A percentile compares a stretch with the other conserved stretches of the same genome.
These are phyloP conservation scores for Peribatodes rhomboidaria DNA, from an alignment of 2,888 invertebrate species.

Conservation along the genomic window DNA sequence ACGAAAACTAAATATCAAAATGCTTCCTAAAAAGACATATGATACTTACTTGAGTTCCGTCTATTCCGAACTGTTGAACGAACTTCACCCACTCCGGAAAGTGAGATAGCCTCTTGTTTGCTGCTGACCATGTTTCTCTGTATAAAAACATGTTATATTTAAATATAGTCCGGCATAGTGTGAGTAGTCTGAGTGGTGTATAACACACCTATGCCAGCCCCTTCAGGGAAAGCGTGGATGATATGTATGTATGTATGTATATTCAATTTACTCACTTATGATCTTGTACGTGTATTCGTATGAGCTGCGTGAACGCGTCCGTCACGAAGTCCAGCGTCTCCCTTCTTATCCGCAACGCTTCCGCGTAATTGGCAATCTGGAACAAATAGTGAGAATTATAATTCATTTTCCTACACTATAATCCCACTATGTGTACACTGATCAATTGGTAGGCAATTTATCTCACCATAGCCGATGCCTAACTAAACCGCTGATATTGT, in stretches of 20 bases:
- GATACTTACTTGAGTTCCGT: conserved; percentile 88
- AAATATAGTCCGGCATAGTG: no score
- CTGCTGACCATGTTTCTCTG: conserved; percentile 95
- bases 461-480: no score
- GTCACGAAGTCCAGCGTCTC: conserved; percentile 96
- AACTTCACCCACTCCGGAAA: conserved; percentile 96
- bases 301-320: conserved; percentile 95
- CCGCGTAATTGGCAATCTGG: conserved; percentile 87
- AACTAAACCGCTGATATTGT: no score
- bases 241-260: background rate
- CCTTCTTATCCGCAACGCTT: conserved; percentile 94
- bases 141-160: conserved; percentile 50
- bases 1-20: no score
- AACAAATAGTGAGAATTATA: conserved; percentile 5
- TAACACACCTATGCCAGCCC: no score
- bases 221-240: no score
- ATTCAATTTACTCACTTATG: conserved; percentile 79
- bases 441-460: no score
- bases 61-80: conserved; percentile 95
- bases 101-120: conserved; percentile 93
- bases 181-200: no score
- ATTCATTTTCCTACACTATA: background rate
- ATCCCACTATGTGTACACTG: no score
- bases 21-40: background rate
- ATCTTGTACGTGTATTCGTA: conserved; percentile 93